phyloP scores from a whole-genome alignment of 2,113 vertebrate genomes.

The Falcunculus frontatus region DNA sequence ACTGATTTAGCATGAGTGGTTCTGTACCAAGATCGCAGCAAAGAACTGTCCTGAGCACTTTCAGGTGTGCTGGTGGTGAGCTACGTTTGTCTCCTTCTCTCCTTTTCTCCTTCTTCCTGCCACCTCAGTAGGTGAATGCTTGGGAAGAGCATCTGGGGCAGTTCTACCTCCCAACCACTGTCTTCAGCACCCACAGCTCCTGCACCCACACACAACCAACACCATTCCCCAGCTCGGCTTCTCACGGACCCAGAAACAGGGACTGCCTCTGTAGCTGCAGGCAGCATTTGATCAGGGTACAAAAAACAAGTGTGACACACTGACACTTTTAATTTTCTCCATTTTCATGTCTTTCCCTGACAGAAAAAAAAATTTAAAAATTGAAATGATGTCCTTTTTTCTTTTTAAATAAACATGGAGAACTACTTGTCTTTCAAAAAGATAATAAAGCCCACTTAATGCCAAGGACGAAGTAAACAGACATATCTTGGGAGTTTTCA shows the following conservation, averaged over 20 bases:
- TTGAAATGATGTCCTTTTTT: fast-evolving
- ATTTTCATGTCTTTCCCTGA: background rate
- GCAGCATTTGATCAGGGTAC: background rate
- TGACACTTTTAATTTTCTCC: background rate
- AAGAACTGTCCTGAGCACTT: background rate
- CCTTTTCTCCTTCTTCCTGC: background rate
- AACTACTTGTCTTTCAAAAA: background rate
- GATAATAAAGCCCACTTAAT: background rate
- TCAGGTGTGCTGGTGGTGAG: fast-evolving
- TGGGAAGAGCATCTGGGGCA: background rate
- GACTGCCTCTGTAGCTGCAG: background rate
- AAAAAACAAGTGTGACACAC: background rate
- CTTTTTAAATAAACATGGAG: background rate
- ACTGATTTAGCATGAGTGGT: background rate
- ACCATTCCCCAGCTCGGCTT: background rate
- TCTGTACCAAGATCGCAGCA: background rate
- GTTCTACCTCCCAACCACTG: background rate
- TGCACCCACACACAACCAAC: fast-evolving
- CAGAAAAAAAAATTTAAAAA: background rate
- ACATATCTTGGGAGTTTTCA: background rate
- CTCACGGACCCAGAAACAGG: fast-evolving
- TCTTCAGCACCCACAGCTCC: background rate
- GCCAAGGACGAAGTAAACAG: background rate
- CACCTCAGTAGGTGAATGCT: background rate
- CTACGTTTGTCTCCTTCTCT: fast-evolving